phyloP scores from a whole-genome alignment of 2,888 invertebrate species.

The Tenthredo notha region DNA sequence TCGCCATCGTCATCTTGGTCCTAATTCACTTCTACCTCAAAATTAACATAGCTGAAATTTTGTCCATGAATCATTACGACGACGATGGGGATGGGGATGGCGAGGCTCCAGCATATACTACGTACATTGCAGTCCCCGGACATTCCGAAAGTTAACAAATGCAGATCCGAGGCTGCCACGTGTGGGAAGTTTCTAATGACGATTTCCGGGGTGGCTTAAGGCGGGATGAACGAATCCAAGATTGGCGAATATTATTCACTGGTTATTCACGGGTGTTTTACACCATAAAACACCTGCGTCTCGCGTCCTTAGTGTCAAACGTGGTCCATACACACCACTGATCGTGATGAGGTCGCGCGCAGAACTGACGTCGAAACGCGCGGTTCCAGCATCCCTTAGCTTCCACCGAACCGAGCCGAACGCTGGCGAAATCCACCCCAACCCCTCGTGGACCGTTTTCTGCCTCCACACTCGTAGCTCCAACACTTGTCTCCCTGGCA shows the following conservation, averaged over 20 bases:
- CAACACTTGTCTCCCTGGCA: slow-evolving; percentile 48
- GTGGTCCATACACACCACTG: slow-evolving; percentile 47
- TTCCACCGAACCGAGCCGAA: slow-evolving; percentile 67
- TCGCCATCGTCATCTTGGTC: not conserved
- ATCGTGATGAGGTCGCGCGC: slow-evolving; percentile 74
- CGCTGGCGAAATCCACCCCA: slow-evolving; percentile 54
- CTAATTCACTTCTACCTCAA: not conserved
- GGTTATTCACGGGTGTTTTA: slow-evolving; percentile 19
- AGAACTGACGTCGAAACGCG: slow-evolving; percentile 75
- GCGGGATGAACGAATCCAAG: slow-evolving; percentile 10
- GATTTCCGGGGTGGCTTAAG: not conserved
- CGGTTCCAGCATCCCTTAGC: slow-evolving; percentile 76
- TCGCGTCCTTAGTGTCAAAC: slow-evolving; percentile 21
- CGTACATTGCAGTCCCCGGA: slow-evolving; percentile 73
- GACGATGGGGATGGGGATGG: slow-evolving; percentile 7
- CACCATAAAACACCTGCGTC: slow-evolving; percentile 32
- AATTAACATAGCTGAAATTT: not conserved
- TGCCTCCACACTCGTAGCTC: slow-evolving; percentile 51
- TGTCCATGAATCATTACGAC: not conserved
- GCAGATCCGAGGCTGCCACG: slow-evolving; percentile 51
- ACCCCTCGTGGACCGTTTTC: slow-evolving; percentile 60
- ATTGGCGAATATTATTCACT: not conserved
- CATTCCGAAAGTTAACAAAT: slow-evolving; percentile 65
- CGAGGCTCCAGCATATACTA: slow-evolving; percentile 57
- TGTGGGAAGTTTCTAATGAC: slow-evolving; percentile 26